Conservation (phyloP, 2,888 invertebrate genomes). For the Apodemia zela region DNA sequence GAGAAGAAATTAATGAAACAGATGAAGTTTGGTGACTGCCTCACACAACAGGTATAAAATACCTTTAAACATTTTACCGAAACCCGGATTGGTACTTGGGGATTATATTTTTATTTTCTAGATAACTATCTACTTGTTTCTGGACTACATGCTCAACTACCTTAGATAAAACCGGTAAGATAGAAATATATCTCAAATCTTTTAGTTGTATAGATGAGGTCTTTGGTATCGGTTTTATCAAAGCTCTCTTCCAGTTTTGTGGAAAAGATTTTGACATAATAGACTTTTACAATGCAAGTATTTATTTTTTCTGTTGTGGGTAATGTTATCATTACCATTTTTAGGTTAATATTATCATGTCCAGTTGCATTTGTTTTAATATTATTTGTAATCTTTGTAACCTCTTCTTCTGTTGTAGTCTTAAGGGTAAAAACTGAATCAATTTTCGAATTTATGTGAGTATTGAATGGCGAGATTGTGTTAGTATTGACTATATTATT, state of each 20-base stretch:
- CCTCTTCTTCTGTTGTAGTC: slow-evolving; percentile 26
- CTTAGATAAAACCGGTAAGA: not conserved
- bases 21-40: slow-evolving; percentile 98
- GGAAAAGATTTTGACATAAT: not conserved
- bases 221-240: slow-evolving; percentile 28
- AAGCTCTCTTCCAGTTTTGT: not conserved
- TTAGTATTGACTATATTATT: not conserved
- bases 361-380: not conserved
- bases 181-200: slow-evolving; percentile 33
- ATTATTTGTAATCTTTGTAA: not conserved
- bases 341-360: not conserved
- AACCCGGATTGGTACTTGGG: not conserved
- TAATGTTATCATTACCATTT: not conserved
- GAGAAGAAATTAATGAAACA: slow-evolving; percentile 99
- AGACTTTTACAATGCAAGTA: not conserved
- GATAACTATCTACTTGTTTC: not conserved
- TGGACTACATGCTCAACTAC: not conserved
- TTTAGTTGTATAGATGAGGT: slow-evolving; percentile 21
- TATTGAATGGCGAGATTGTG: not conserved
- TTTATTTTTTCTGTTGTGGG: not conserved
- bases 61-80: too few species aligned
- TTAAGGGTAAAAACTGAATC: slow-evolving; percentile 27
- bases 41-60: slow-evolving; percentile 95
- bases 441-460: slow-evolving; percentile 35
- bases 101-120: not conserved